These are phyloP conservation scores for Peromyscus nudipes DNA, from an alignment of 2,797 vertebrate species.

Conservation along the genomic window DNA sequence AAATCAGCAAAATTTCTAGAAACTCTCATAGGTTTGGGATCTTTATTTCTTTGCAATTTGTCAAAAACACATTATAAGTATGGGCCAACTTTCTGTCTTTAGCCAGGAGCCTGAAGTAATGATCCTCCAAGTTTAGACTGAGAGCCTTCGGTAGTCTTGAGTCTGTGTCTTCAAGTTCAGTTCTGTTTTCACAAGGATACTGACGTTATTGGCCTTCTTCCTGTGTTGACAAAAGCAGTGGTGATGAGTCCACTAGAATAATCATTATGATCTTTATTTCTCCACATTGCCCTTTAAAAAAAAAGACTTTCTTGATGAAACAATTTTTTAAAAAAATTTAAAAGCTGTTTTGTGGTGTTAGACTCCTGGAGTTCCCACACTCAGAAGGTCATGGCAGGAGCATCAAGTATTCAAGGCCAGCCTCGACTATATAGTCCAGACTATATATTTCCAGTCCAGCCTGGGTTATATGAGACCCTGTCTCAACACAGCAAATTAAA, in stretches of 20 bases:
- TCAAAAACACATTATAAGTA: slow-evolving; percentile 21
- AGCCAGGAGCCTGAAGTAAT: background rate
- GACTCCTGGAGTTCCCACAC: background rate
- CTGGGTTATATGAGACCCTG: background rate
- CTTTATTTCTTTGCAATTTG: slow-evolving; percentile 58
- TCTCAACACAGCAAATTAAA: background rate
- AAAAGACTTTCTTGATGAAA: background rate
- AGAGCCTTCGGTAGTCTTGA: background rate
- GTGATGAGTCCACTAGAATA: slow-evolving; percentile 20
- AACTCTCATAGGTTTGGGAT: slow-evolving; percentile 1
- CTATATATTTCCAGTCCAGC: background rate
- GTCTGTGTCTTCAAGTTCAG: slow-evolving; percentile 50
- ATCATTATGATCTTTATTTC: background rate
- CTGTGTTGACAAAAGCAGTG: slow-evolving; percentile 38
- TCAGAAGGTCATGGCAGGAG: background rate
- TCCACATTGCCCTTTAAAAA: background rate
- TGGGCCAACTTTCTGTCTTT: slow-evolving; percentile 27
- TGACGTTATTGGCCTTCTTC: slow-evolving; percentile 52
- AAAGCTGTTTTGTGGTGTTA: background rate
- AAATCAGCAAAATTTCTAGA: slow-evolving; percentile 49
- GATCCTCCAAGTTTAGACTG: slow-evolving; percentile 40
- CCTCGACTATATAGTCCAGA: background rate
- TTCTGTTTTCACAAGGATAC: slow-evolving; percentile 57
- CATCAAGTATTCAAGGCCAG: background rate
- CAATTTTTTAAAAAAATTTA: too few relatives aligned